Conservation (phyloP, 2,113 vertebrate genomes). For the Odobenus rosmarus region DNA sequence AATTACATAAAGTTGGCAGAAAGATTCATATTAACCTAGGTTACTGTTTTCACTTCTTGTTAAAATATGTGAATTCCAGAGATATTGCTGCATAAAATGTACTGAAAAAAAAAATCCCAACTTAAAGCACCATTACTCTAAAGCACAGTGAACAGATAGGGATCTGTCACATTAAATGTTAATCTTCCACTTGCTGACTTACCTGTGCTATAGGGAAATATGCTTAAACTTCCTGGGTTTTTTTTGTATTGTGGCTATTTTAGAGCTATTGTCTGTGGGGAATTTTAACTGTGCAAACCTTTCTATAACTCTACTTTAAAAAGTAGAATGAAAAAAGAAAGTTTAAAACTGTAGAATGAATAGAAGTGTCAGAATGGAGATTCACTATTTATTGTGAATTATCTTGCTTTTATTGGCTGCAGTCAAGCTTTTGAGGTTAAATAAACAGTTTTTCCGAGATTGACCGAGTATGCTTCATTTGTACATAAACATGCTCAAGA, state of each 20-base stretch:
- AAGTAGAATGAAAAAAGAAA: slow-evolving; percentile 65
- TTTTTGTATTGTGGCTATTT: slow-evolving; percentile 43
- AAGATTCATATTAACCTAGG: background rate
- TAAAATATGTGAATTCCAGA: slow-evolving; percentile 29
- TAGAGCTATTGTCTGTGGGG: slow-evolving; percentile 38
- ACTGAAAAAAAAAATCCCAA: background rate
- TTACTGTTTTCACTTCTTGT: slow-evolving; percentile 43
- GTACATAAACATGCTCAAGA: slow-evolving; percentile 46
- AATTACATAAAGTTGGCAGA: background rate
- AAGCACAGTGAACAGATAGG: background rate
- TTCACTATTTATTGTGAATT: slow-evolving; percentile 70
- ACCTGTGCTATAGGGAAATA: background rate
- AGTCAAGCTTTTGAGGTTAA: slow-evolving; percentile 72
- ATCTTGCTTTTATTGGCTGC: slow-evolving; percentile 65
- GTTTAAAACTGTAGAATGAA: slow-evolving; percentile 59
- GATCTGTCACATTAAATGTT: slow-evolving; percentile 61
- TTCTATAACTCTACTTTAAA: slow-evolving; percentile 64
- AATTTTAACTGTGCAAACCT: slow-evolving; percentile 55
- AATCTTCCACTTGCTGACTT: slow-evolving; percentile 32
- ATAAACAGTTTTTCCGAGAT: slow-evolving; percentile 64
- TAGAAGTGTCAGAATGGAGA: slow-evolving; percentile 66
- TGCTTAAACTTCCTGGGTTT: slow-evolving; percentile 10
- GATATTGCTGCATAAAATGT: slow-evolving; percentile 12
- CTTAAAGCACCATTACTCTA: background rate
- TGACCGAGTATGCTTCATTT: slow-evolving; percentile 47